phyloP scores from a whole-genome alignment of 2,797 vertebrate species.

The Peromyscus attwateri region DNA sequence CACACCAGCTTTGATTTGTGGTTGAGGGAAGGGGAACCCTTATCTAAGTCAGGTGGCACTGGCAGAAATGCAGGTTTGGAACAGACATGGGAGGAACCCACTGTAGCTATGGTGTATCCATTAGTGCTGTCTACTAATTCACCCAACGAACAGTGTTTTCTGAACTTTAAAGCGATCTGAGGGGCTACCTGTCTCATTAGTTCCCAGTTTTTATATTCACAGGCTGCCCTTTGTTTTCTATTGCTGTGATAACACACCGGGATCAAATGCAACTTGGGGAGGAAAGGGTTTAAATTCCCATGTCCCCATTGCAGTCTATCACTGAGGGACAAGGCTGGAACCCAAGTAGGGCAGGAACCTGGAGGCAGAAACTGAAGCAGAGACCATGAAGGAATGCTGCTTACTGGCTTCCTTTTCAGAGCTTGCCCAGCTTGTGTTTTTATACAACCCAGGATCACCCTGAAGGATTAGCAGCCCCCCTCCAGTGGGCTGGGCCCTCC shows the following conservation, averaged over 20 bases:
- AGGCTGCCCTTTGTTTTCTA: neutral
- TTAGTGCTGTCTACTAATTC: neutral
- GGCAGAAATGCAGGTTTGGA: neutral
- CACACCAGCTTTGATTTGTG: neutral
- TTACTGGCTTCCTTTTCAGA: neutral
- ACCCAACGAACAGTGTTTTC: neutral
- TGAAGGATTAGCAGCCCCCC: neutral
- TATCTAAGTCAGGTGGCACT: neutral
- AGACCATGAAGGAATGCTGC: neutral
- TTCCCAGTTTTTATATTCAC: neutral
- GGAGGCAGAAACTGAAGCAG: neutral
- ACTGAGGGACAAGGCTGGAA: neutral
- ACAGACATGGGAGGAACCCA: accelerated
- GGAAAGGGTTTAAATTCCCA: neutral
- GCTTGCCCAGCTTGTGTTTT: neutral
- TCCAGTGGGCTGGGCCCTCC: neutral
- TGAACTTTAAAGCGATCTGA: neutral
- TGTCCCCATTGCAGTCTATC: neutral
- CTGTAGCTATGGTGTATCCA: no score
- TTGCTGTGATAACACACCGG: neutral
- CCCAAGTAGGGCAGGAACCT: neutral
- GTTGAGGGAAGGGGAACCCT: neutral
- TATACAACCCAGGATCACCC: neutral
- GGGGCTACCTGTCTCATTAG: neutral
- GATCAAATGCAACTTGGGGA: neutral